A percentile compares a stretch with the other conserved stretches of the same genome.
These are phyloP conservation scores for Lithophane ornitopus DNA, from an alignment of 2,888 invertebrate genomes.

Conservation along the genomic window DNA sequence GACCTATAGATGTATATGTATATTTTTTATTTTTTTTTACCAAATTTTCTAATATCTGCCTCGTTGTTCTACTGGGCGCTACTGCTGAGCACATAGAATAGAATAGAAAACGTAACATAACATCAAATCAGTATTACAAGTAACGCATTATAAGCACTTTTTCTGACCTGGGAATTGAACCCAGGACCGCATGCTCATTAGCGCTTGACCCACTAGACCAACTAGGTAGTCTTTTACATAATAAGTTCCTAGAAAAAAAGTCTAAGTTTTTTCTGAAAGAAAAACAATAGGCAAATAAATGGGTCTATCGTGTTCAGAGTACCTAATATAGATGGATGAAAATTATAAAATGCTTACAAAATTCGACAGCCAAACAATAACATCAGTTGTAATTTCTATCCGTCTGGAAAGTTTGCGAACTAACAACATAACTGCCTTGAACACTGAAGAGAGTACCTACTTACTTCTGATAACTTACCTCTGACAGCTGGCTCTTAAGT, in stretches of 20 bases:
- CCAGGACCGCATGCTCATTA: too few relatives aligned
- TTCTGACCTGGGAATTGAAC: too few relatives aligned
- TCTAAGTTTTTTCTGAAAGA: background rate
- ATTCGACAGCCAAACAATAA: conserved; percentile 26
- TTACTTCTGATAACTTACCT: conserved; percentile 43
- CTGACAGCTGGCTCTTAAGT: conserved; percentile 42
- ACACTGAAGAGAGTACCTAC: conserved; percentile 15
- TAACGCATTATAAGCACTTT: too few relatives aligned
- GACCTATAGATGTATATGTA: background rate
- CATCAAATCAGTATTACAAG: too few relatives aligned
- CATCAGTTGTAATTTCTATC: conserved; percentile 67
- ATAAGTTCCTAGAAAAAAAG: background rate
- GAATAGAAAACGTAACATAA: too few relatives aligned
- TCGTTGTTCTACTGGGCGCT: too few relatives aligned
- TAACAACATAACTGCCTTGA: conserved; percentile 67
- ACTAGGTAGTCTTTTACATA: background rate
- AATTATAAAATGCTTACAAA: conserved; percentile 1
- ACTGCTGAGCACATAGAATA: too few relatives aligned
- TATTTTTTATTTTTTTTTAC: too few relatives aligned
- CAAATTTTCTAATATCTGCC: too few relatives aligned
- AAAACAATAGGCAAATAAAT: background rate
- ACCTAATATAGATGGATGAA: conserved; percentile 10
- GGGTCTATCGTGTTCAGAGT: background rate
- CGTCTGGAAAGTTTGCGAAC: conserved; percentile 80
- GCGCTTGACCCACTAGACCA: background rate